Evolutionary conservation across 1,140 invertebrate species (phyloP), one percentile per base, ranked within the genome.

Genomic region (Reticulitermes speratus): DNA sequence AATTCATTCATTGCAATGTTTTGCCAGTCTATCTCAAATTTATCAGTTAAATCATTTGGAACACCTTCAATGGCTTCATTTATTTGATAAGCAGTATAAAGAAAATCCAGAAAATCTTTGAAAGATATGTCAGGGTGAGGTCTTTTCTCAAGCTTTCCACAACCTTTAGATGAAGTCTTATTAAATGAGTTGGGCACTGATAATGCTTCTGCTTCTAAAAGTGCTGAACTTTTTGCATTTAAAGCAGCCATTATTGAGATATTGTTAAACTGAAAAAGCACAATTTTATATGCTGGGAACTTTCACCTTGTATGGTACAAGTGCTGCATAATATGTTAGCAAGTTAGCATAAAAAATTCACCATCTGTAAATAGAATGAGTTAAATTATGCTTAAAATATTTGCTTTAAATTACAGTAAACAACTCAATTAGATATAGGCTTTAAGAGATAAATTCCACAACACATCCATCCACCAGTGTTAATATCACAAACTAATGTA

Each of bases 31-130:
- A 84, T 44, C 8, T 84, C 44, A n/a, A 25, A 3, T 52, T 44
- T 44, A 5, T 45, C 48, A 84, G 8, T 25, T 52, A 84, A 44
- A 25, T 84, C 32, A 44, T 85, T 19, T 69, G 65, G 30, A 86
- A 59, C 83, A n/a, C 86, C 82, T 69, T 86, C 83, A 55, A 84
- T 82, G n/a, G 45, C 45, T 48, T 85, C 87, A 32, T 87, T 91
- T 83, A 93, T 91, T 90, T 95, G 94, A 91, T 95, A 95, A 3
- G 94, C 94, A 19, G 94, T 94, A 89, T 93, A 93, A 92, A 96
- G 93, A 90, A 95, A 95, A 88, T 95, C 94, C 87, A 95, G 93
- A 90, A 95, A 95, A 88, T 94, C 93, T 90, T 93, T 93, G 38
- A 95, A 93, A 0, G 94, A 93, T 87, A 95, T 93, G 86, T 94